These are phyloP conservation scores for Peucedramus taeniatus DNA, from an alignment of 2,113 vertebrate species.

Conservation along the genomic window DNA sequence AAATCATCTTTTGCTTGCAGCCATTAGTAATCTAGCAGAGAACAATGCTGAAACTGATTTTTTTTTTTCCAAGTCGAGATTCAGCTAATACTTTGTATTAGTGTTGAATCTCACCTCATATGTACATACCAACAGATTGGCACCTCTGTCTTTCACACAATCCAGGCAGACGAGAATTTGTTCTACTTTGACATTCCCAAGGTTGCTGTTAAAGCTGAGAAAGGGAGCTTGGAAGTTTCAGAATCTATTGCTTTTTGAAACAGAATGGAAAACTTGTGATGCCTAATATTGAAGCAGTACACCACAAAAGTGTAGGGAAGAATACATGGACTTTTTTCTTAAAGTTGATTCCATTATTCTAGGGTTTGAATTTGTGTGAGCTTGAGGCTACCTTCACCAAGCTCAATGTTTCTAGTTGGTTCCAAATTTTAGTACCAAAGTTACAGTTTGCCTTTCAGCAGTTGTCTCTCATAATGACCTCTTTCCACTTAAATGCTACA, in stretches of 20 bases:
- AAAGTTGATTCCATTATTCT: background rate
- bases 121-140: background rate
- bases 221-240: background rate
- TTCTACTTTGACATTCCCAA: background rate
- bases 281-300: background rate
- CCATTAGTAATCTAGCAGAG: background rate
- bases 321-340: background rate
- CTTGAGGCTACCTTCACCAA: background rate
- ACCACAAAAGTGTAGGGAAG: background rate
- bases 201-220: background rate
- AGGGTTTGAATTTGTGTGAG: background rate
- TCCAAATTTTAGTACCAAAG: background rate
- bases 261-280: background rate
- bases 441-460: background rate
- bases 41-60: background rate
- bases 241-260: background rate
- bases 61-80: background rate
- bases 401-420: background rate
- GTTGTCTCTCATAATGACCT: background rate
- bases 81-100: background rate
- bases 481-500: background rate
- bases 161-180: background rate
- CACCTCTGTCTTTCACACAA: background rate
- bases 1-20: background rate
- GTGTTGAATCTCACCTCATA: background rate